Percentiles rank a stretch among this genome's conserved stretches.
phyloP scores from a whole-genome alignment of 2,888 invertebrate genomes.

The Cyclophora albipunctata region DNA sequence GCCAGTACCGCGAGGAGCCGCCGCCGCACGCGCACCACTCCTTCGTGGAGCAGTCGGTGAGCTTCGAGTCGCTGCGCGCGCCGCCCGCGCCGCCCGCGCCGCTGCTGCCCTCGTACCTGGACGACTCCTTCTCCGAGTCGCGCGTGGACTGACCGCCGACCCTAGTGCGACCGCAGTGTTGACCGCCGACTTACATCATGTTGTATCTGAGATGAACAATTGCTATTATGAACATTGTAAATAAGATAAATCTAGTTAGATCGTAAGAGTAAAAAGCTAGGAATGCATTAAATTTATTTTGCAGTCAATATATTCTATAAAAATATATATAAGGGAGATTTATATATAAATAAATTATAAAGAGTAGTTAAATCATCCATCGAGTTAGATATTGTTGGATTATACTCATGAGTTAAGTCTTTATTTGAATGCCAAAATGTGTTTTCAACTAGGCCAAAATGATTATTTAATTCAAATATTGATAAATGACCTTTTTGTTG shows the following conservation, averaged over 20 bases:
- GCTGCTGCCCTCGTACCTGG: conserved; percentile 47
- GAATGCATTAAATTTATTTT: conserved; percentile 64
- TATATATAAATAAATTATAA: conserved; percentile 35
- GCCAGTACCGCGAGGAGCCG: conserved; percentile 61
- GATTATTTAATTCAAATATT: conserved; percentile 37
- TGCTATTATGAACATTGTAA: conserved; percentile 62
- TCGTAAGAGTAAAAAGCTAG: conserved; percentile 64
- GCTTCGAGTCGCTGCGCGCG: conserved; percentile 51
- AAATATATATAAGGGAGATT: conserved; percentile 43
- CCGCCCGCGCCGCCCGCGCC: conserved; percentile 34
- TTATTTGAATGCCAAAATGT: conserved; percentile 57
- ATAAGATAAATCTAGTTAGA: conserved; percentile 66
- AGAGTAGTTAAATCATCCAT: conserved; percentile 44
- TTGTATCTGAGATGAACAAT: conserved; percentile 56
- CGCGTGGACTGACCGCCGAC: conserved; percentile 57
- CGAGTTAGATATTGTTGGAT: conserved; percentile 49
- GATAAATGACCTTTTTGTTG: conserved; percentile 19
- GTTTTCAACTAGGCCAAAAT: conserved; percentile 52
- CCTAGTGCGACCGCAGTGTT: conserved; percentile 14
- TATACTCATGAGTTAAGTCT: conserved; percentile 54
- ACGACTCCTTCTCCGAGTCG: conserved; percentile 57
- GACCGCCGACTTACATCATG: conserved; percentile 15
- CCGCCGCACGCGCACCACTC: conserved; percentile 53
- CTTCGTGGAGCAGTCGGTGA: conserved; percentile 57
- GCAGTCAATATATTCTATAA: conserved; percentile 58